Evolutionary conservation across 2,888 invertebrate species (phyloP).

Genomic region (Atherix ibis): DNA sequence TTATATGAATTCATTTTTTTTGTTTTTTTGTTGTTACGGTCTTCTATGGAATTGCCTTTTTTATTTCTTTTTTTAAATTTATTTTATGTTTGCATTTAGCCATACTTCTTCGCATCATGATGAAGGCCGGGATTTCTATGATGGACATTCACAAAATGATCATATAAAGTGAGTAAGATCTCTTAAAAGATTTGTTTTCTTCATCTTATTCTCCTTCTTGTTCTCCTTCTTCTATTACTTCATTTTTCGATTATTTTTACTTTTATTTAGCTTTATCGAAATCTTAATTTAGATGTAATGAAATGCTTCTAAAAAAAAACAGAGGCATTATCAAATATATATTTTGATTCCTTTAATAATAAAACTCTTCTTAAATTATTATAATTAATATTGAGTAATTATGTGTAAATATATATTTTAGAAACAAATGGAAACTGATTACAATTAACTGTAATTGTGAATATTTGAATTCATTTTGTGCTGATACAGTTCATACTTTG

Average conservation of each 20-base stretch:
- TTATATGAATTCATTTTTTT: constrained; percentile 2
- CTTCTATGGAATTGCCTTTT: constrained; percentile 9
- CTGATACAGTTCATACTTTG: no score
- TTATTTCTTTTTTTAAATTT: constrained; percentile 10
- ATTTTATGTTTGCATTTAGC: constrained; percentile 21
- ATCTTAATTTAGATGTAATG: neutral
- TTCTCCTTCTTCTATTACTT: constrained; percentile 4
- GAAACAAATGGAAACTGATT: no score
- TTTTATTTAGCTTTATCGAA: neutral
- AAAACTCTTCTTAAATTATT: no score
- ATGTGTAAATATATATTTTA: no score
- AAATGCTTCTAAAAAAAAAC: no score
- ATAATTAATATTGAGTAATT: no score
- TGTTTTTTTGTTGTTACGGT: constrained; percentile 10
- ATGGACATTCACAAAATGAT: constrained; percentile 20
- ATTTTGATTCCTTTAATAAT: no score
- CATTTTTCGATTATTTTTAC: neutral
- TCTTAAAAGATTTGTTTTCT: constrained; percentile 7
- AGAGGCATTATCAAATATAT: no score
- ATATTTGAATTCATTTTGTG: no score
- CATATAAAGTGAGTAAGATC: constrained; percentile 19
- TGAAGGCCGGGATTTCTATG: constrained; percentile 20
- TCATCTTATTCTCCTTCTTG: constrained; percentile 2
- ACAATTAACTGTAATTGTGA: no score
- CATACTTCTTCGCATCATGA: constrained; percentile 19